Evolutionary conservation across 2,113 vertebrate species (phyloP).

Genomic region (Picathartes gymnocephalus): DNA sequence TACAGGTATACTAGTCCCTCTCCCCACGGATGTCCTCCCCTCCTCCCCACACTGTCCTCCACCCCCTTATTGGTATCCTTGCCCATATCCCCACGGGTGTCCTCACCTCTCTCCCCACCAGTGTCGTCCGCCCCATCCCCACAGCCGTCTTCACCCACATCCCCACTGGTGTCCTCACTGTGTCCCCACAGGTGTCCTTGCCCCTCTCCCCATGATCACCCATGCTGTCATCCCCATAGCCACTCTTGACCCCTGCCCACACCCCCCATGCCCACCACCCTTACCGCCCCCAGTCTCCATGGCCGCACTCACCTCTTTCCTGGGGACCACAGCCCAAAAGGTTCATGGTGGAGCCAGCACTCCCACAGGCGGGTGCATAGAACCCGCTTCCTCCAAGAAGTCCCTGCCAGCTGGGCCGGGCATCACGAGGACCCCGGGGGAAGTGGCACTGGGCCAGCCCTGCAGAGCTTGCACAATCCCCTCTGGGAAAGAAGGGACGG

Average conservation of each 20-base stretch:
- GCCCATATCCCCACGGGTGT: no score
- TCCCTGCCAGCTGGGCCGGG: rapidly evolving
- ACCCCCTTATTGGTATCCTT: neutral
- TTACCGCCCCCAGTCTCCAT: neutral
- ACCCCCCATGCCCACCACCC: rapidly evolving
- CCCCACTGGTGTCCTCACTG: neutral
- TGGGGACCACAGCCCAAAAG: rapidly evolving
- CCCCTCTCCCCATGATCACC: neutral
- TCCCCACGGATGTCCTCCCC: neutral
- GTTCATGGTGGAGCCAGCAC: neutral
- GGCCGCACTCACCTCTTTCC: neutral
- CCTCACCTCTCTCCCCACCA: neutral
- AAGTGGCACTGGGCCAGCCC: neutral
- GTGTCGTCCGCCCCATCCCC: neutral
- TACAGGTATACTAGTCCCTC: neutral
- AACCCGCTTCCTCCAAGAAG: neutral
- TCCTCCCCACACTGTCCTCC: neutral
- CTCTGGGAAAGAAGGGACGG: neutral
- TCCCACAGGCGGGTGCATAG: neutral
- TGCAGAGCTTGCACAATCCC: neutral
- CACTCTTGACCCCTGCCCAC: neutral
- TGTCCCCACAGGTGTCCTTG: neutral
- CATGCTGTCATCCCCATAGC: neutral
- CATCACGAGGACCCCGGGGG: neutral
- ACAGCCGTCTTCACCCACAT: neutral